A percentile compares a stretch with the other conserved stretches of the same genome.
Evolutionary conservation across 2,888 invertebrate species (phyloP).

Genomic region (Xylophagus ater): DNA sequence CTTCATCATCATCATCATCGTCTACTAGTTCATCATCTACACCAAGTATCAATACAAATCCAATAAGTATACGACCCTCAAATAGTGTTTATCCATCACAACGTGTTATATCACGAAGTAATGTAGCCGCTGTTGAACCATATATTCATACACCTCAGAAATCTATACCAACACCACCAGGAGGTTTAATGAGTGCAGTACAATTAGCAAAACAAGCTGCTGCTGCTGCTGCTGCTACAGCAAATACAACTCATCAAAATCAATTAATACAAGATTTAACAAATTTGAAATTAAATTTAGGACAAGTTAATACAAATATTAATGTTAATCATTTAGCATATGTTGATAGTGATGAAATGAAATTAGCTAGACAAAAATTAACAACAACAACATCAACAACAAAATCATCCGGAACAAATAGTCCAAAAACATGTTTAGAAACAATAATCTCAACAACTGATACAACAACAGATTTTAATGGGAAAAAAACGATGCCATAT

Average conservation of each 20-base stretch:
- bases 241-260: constrained; percentile 36
- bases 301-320: constrained; percentile 37
- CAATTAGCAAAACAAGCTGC: constrained; percentile 30
- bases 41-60: constrained; percentile 15
- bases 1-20: constrained; percentile 1
- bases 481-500: constrained; percentile 79
- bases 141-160: constrained; percentile 72
- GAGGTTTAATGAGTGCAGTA: constrained; percentile 21
- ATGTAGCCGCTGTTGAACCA: constrained; percentile 79
- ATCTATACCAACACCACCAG: constrained; percentile 39
- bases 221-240: constrained; percentile 35
- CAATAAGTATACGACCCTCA: constrained; percentile 22
- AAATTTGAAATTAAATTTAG: constrained; percentile 30
- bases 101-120: constrained; percentile 47
- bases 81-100: constrained; percentile 35
- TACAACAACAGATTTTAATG: constrained; percentile 47
- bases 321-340: constrained; percentile 44
- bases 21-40: constrained; percentile 2
- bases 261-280: constrained; percentile 38
- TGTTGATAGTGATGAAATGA: constrained; percentile 45
- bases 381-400: constrained; percentile 30
- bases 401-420: constrained; percentile 23
- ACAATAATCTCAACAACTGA: constrained; percentile 17
- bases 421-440: constrained; percentile 22
- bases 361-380: constrained; percentile 35